Conservation (phyloP, 2,888 invertebrate genomes). For the Hirtodrosophila cameraria region DNA sequence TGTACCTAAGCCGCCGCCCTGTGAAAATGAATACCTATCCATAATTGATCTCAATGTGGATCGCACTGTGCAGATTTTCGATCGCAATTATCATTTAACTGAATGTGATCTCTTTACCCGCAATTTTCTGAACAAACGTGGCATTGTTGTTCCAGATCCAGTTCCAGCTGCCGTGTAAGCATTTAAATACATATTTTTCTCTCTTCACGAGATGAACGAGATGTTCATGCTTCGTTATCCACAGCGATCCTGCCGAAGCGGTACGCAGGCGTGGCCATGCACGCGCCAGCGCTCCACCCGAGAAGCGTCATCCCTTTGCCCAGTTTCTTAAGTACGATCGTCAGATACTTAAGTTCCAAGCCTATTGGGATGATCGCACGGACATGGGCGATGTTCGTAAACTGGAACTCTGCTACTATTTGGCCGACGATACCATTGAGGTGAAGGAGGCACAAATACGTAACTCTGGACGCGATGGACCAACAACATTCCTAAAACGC, state of each 20-base stretch:
- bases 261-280: slow-evolving; percentile 71
- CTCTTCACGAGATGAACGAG: no score
- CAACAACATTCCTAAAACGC: slow-evolving; percentile 90
- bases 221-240: slow-evolving; percentile 5
- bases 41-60: slow-evolving; percentile 95
- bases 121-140: slow-evolving; percentile 92
- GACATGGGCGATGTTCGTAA: slow-evolving; percentile 91
- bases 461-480: slow-evolving; percentile 89
- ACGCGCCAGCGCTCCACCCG: slow-evolving; percentile 60
- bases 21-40: slow-evolving; percentile 91
- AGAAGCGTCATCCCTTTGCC: slow-evolving; percentile 88
- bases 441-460: slow-evolving; percentile 89
- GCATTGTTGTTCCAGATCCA: slow-evolving; percentile 92
- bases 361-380: slow-evolving; percentile 95
- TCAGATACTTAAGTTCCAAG: slow-evolving; percentile 90
- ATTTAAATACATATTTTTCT: slow-evolving; percentile 14
- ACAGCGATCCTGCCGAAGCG: slow-evolving; percentile 84
- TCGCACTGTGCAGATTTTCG: slow-evolving; percentile 90
- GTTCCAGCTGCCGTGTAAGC: slow-evolving; percentile 84
- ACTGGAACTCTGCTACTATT: slow-evolving; percentile 92
- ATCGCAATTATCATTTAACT: slow-evolving; percentile 92
- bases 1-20: slow-evolving; percentile 90
- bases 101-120: slow-evolving; percentile 95
- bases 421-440: slow-evolving; percentile 95
- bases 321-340: slow-evolving; percentile 94